Evolutionary conservation across 1,140 invertebrate genomes (phyloP), one percentile per base, ranked within the genome.

Genomic region (Saxidomus purpurata): DNA sequence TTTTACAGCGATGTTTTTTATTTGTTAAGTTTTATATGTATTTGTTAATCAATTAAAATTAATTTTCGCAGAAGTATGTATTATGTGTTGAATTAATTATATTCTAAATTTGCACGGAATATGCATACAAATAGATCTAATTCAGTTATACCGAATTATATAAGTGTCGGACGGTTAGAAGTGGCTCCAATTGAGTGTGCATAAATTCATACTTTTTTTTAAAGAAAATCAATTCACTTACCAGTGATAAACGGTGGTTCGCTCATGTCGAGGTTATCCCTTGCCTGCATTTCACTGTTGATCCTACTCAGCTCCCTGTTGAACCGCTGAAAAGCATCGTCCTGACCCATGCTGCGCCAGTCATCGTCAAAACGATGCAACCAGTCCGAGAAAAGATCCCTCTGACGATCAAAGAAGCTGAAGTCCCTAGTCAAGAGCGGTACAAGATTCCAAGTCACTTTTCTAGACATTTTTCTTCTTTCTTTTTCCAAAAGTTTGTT

Each of bases 401-500:
- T 86, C 69, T 86, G 83, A 17, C 83, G 83, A 13, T 43, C 83
- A 76, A 86, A 86, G 69, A 34, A 86, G 1, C 38, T n/a, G 19
- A 74, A 52, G 38, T 86, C 83, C 36, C 83, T 25, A 13, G 17
- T 34, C 31, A 28, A n/a, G 15, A 86, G 38, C 1, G 83, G 83
- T 11, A 86, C 83, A 36, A 86, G 34, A 47, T 11, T 52, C 43
- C 67, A 74, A 52, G n/a, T n/a, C n/a, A n/a, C n/a, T n/a, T n/a
- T n/a, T n/a, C n/a, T n/a, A n/a, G 83, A 38, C 83, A 86, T 86
- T 47, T 34, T 74, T n/a, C 4, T 6, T 59, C 19, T 59, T 22
- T 59, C 3, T 59, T n/a, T 59, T n/a, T 59, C 15, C 4, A 8
- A 11, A 22, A 22, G 8, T 19, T 8, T 59, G 4, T 19, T 59